A percentile compares a stretch with the other conserved stretches of the same genome.
phyloP scores from a whole-genome alignment of 2,888 invertebrate species.

The Lasius fuliginosus region DNA sequence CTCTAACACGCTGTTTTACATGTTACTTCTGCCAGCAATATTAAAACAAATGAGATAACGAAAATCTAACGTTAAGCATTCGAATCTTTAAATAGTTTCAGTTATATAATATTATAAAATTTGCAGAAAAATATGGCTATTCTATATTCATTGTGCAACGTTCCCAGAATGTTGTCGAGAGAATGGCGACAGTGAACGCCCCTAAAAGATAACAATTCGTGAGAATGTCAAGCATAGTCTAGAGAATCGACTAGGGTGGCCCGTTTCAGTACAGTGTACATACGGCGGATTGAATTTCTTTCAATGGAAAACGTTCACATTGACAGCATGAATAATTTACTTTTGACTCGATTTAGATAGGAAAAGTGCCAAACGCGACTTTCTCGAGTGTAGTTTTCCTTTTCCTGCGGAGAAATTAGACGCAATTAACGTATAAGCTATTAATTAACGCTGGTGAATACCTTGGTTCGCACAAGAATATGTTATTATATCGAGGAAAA shows the following conservation, averaged over 20 bases:
- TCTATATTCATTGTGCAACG: constrained; percentile 12
- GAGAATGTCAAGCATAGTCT: constrained; percentile 61
- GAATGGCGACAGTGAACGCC: constrained; percentile 59
- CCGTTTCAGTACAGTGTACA: background rate
- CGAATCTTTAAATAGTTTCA: background rate
- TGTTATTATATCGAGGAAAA: background rate
- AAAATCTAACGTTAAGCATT: background rate
- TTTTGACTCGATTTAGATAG: background rate
- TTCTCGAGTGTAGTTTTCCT: constrained; percentile 18
- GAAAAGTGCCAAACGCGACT: constrained; percentile 16
- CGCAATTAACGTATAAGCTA: background rate
- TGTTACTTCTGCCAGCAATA: background rate
- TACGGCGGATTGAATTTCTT: background rate
- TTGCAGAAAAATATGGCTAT: constrained; percentile 2
- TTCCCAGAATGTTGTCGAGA: constrained; percentile 54
- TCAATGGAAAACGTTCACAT: background rate
- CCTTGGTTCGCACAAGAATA: background rate
- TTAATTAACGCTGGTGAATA: background rate
- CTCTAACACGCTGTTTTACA: background rate
- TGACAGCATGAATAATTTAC: constrained; percentile 20
- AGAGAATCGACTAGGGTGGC: background rate
- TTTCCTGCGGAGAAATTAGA: background rate
- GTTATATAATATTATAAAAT: background rate
- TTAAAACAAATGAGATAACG: background rate
- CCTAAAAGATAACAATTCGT: constrained; percentile 63